Evolutionary conservation across 2,888 invertebrate species (phyloP), one percentile per base, ranked within the genome.

Genomic region (Kuschelorhynchus macadamiae): DNA sequence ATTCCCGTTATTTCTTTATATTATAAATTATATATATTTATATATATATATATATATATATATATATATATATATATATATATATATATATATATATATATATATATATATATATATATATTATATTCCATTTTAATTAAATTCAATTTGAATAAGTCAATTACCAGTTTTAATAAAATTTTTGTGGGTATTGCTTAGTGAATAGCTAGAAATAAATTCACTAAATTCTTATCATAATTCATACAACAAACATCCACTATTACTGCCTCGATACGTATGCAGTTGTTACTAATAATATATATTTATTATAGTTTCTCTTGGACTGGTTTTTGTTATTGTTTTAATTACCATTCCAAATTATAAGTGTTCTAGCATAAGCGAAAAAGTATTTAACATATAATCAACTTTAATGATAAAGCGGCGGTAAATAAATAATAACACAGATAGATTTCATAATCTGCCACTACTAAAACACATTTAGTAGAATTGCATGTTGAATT

Each of bases 321-420:
- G 36, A 50, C 50, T 33, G 18, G 44, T 57, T 20, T 20, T 57
- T 30, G 46, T 46, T 57, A 57, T 46, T 46, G 57, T 46, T 46
- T 57, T 59, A 59, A 60, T 60, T 60, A 21, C 61, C 42, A 14
- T 44, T 62, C 50, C 25, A 61, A 61, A 50, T 50, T 57, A 57
- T 50, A 47, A 50, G 47, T 53, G 44, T 36, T 12, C 33, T 39
- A 14, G 25, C 25, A 8, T 20, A 52, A 44, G 32, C 42, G 32
- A 59, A 59, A 61, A 50, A 33, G n/a, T 50, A 20, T 61, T 61
- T 25, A 52, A 60, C 53, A 30, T 53, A 41, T 60, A 66, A 66
- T 66, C 47, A 36, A 47, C 50, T 14, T 33, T 66, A 66, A 66
- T 66, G 46, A 66, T 60, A 66, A 66, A 60, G 59, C 60, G 66